Conservation (phyloP, 1,140 invertebrate genomes). For the Penaeus vannamei region DNA sequence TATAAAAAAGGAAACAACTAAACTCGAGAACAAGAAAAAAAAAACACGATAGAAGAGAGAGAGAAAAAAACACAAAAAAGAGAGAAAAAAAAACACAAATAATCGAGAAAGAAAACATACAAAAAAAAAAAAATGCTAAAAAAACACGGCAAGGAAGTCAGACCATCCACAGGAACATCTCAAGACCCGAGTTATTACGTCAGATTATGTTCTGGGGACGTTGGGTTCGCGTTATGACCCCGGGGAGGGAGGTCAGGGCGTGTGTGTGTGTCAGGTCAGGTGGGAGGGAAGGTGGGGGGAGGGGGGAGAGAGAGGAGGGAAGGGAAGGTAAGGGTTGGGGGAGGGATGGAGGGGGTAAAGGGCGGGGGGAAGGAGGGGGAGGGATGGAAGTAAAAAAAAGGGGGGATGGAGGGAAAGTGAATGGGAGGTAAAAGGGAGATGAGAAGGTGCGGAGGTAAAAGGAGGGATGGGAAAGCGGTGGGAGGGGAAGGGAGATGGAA, state of each 20-base stretch:
- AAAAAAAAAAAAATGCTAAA: not conserved
- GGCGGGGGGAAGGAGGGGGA: not conserved
- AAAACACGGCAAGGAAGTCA: not conserved
- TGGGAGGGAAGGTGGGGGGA: not conserved
- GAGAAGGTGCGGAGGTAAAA: not conserved
- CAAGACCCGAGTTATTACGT: too few species aligned
- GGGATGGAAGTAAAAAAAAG: not conserved
- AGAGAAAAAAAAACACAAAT: too few species aligned
- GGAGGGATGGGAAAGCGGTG: slow-evolving; percentile 6
- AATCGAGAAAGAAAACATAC: too few species aligned
- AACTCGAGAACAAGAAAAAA: not conserved
- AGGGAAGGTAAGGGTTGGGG: not conserved
- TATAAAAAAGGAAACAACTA: not conserved
- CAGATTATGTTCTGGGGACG: too few species aligned
- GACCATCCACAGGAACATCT: too few species aligned
- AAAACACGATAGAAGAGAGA: too few species aligned
- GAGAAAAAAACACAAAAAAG: too few species aligned
- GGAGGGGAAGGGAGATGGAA: not conserved
- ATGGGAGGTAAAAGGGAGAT: not conserved
- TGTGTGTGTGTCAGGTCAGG: not conserved
- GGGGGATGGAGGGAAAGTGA: not conserved
- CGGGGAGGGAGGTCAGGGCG: too few species aligned
- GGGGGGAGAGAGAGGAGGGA: not conserved
- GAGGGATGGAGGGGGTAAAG: not conserved
- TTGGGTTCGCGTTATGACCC: too few species aligned